These are phyloP conservation scores for Lithophane socia DNA, from an alignment of 2,888 invertebrate species.

Conservation along the genomic window DNA sequence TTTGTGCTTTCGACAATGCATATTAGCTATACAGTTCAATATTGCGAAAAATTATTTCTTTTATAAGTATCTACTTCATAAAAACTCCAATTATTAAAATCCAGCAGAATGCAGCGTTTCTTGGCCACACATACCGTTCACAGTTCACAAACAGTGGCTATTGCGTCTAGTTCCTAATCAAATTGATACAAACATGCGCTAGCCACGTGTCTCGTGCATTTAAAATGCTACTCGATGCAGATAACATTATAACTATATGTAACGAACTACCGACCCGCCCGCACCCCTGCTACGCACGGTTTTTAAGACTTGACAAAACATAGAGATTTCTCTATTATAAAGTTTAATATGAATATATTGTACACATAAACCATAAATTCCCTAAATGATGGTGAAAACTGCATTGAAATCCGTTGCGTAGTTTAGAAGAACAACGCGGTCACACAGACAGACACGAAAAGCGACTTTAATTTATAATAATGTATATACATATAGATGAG, in stretches of 20 bases:
- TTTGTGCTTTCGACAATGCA: not conserved
- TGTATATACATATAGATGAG: not conserved
- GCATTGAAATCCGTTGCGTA: not conserved
- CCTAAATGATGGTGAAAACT: not conserved
- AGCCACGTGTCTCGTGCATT: constrained; percentile 52
- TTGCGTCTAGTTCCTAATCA: constrained; percentile 48
- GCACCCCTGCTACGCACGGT: not conserved
- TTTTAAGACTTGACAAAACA: not conserved
- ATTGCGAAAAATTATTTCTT: not conserved
- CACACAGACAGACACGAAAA: not conserved
- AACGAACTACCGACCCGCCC: not conserved
- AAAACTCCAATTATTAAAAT: not conserved
- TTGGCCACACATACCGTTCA: constrained; percentile 8
- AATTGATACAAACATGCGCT: constrained; percentile 60
- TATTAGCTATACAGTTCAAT: not conserved
- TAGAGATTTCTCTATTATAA: not conserved
- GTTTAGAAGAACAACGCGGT: not conserved
- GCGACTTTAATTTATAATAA: not conserved
- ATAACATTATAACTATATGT: not conserved
- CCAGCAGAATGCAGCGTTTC: constrained; percentile 16
- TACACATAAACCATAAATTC: no score
- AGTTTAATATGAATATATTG: no score
- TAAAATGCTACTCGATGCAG: constrained; percentile 53
- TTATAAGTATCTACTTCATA: not conserved
- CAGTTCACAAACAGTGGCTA: constrained; percentile 39